Percentiles rank a stretch among this genome's conserved stretches.
Conservation (phyloP, 2,888 invertebrate genomes). For the Amphimallon solstitiale region DNA sequence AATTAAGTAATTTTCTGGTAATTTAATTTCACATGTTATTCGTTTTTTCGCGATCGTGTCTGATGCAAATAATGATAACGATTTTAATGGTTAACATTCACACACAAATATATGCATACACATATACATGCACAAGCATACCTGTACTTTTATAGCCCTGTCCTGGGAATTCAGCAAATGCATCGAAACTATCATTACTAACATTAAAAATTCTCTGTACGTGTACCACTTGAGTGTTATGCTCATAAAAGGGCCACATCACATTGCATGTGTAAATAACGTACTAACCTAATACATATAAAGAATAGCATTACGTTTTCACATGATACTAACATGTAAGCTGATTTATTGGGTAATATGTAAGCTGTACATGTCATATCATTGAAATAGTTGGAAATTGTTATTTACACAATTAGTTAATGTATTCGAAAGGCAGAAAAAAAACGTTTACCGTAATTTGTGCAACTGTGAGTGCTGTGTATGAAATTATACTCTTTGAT, state of each 20-base stretch:
- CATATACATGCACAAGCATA: neutral
- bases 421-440: neutral
- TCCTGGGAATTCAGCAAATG: conserved; percentile 15
- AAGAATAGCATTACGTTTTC: conserved; percentile 2
- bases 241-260: conserved; percentile 10
- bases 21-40: neutral
- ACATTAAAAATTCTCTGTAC: conserved; percentile 19
- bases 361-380: conserved; percentile 14
- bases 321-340: conserved; percentile 19
- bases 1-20: conserved; percentile 7
- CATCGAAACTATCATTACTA: conserved; percentile 16
- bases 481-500: neutral
- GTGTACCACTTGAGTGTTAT: conserved; percentile 17
- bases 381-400: neutral
- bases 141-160: conserved; percentile 16
- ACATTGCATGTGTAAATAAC: conserved; percentile 8
- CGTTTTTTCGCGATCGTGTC: neutral
- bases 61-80: conserved; percentile 20
- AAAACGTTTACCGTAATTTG: neutral
- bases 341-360: conserved; percentile 10
- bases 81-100: neutral
- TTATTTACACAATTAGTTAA: conserved; percentile 1
- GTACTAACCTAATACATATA: conserved; percentile 14
- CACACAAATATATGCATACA: neutral
- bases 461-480: neutral